Base-by-base conservation (phyloP, 30 jellyfish, hydroid and myxozoan species). In the Phacellophora camtschatica region DNA sequence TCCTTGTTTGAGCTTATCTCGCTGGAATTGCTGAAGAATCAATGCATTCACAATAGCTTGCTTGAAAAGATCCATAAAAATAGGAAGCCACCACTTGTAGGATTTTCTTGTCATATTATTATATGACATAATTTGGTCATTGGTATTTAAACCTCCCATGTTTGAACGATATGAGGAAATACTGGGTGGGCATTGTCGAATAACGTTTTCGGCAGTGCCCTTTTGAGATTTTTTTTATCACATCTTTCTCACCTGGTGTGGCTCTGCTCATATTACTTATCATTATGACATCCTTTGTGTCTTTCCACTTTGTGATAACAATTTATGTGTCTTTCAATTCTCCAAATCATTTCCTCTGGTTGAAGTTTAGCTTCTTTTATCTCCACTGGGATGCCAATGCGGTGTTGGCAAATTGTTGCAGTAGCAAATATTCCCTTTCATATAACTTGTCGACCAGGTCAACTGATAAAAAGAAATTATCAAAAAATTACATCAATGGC, bases 11-110 rank as follows among this genome's bases (percentile, higher is more conserved):
- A 13, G 30, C 22, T 64, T 51, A 67, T 67, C 61, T 67, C 66
- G 82, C 35, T 67, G 66, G 66, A n/a, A 67, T 42, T 67, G 82
- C 27, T 67, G 37, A 31, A 67, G 7, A 19, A 67, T 67, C 82
- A 64, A 67, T 13, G 82, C 82, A 67, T 67, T 67, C 22, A 42
- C 82, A 67, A 67, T 28, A 16, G 82, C 82, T 39, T 67, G 82
- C 82, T 67, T 34, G 35, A 67, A 28, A 39, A 67, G 41, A 67
- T 67, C 65, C 18, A 18, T 34, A 67, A 35, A 67, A 24, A 67
- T 67, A 6, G 82, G 82, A 22, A 67, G 7, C 82, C 82, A 67
- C 82, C 82, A 67, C 27, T 66, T 67, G 66, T 67, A 67, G 3
- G 82, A 67, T 42, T 28, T 67, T 43, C 82, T 67, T 20, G 82